phyloP scores from a whole-genome alignment of 2,113 vertebrate species.

The Perca fluviatilis region DNA sequence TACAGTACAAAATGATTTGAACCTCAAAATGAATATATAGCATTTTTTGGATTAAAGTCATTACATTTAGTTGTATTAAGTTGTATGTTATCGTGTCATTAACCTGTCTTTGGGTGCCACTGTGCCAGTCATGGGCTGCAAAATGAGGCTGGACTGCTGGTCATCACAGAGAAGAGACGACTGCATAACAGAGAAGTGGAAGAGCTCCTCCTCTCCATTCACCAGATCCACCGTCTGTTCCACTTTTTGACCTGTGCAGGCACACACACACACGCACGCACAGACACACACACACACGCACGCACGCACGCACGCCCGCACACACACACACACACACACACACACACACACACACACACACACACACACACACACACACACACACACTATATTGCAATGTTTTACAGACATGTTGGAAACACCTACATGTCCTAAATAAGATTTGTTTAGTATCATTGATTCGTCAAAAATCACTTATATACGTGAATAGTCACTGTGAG shows the following conservation, averaged over 20 bases:
- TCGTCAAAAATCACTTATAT: not conserved
- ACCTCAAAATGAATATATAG: not conserved
- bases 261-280: not conserved
- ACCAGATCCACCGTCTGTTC: constrained; percentile 82
- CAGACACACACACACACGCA: not conserved
- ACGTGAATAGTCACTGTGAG: not conserved
- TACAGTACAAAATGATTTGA: not conserved
- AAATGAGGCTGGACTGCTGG: constrained; percentile 72
- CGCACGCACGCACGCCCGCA: too few relatives aligned
- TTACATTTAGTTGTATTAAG: not conserved
- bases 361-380: not conserved
- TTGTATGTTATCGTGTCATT: not conserved
- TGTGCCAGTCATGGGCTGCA: constrained; percentile 87
- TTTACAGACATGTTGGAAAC: not conserved
- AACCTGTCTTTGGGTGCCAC: constrained; percentile 87
- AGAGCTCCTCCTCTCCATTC: constrained; percentile 85
- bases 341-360: constrained; percentile 15
- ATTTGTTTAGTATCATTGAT: not conserved
- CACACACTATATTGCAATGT: not conserved
- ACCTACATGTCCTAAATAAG: not conserved
- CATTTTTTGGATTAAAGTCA: not conserved
- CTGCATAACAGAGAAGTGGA: constrained; percentile 85
- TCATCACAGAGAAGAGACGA: constrained; percentile 86
- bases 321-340: not conserved
- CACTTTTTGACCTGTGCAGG: constrained; percentile 79